Percentiles rank a stretch among this genome's conserved stretches.
phyloP scores from a whole-genome alignment of 2,113 vertebrate genomes.

The Limnothrissa miodon region DNA sequence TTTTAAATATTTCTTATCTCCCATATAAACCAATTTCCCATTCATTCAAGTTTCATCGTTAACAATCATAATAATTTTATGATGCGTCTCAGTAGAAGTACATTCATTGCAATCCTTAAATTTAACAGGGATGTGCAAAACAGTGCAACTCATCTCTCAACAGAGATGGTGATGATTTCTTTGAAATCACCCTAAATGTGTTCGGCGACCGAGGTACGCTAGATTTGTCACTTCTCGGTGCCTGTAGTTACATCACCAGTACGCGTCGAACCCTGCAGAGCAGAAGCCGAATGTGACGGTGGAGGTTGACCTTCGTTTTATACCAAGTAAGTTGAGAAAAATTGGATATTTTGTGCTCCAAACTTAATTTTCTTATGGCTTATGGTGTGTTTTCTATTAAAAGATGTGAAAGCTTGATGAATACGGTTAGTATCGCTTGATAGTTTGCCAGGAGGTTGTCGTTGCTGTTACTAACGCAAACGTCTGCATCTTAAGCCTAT shows the following conservation, averaged over 20 bases:
- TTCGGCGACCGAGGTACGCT: background rate
- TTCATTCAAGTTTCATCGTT: no score
- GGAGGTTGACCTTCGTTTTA: background rate
- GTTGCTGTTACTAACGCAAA: background rate
- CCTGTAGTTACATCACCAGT: background rate
- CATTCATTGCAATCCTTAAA: no score
- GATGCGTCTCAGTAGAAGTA: no score
- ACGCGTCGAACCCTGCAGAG: background rate
- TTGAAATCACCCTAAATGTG: no score
- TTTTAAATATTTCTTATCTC: no score
- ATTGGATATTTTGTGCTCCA: background rate
- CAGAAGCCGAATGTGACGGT: background rate
- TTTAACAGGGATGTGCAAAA: no score
- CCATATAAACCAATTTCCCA: no score
- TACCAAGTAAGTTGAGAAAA: background rate
- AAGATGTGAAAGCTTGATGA: background rate
- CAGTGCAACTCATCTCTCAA: no score
- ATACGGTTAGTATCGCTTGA: background rate
- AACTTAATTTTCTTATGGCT: background rate
- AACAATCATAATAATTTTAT: no score
- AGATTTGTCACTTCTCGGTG: background rate
- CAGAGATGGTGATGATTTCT: no score
- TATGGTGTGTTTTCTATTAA: background rate
- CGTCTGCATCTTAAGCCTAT: no score
- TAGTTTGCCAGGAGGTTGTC: background rate